Evolutionary conservation across 2,888 invertebrate species (phyloP), one percentile per base, ranked within the genome.

Genomic region (Rugalucina vietnamica): DNA sequence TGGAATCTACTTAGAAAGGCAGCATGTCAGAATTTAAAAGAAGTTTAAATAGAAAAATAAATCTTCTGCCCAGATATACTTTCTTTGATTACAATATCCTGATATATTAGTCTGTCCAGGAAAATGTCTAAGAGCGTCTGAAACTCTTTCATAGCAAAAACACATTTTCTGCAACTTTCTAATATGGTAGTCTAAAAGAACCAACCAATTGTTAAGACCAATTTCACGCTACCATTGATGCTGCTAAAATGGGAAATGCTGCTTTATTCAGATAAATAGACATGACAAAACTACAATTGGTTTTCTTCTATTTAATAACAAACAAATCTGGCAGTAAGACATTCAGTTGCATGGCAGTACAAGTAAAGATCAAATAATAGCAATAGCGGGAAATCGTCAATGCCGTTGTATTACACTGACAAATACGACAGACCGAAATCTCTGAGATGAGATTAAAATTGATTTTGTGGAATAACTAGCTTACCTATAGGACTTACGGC

Each of bases 401-500:
- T 65, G 34, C 34, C 34, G 65, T 3, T n/a, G 32, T 65, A 65
- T 65, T 65, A 65, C 65, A 14, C 65, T 34, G 65, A 65, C 65
- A 65, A 65, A 65, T 65, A 65, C 4, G 34, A 65, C 65, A 21
- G 21, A 29, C 57, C 32, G 24, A 34, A 65, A 65, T n/a, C 65
- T 65, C 65, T 65, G 8, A 65, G 65, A 65, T 65, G 65, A 65
- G 65, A 65, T 65, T 65, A 65, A 65, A 65, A 65, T 65, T 65
- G 65, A 65, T 65, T 65, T 34, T 65, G 34, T 24, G 34, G 65
- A 65, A 65, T 65, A 34, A 65, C 3, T 65, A 65, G 65, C n/a
- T n/a, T n/a, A n/a, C n/a, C n/a, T n/a, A n/a, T n/a, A n/a, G n/a
- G n/a, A n/a, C n/a, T n/a, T n/a, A n/a, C n/a, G n/a, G n/a, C n/a